A percentile compares a stretch with the other conserved stretches of the same genome.
phyloP scores from a whole-genome alignment of 1,140 invertebrate species.

The Armadillidium nasatum region DNA sequence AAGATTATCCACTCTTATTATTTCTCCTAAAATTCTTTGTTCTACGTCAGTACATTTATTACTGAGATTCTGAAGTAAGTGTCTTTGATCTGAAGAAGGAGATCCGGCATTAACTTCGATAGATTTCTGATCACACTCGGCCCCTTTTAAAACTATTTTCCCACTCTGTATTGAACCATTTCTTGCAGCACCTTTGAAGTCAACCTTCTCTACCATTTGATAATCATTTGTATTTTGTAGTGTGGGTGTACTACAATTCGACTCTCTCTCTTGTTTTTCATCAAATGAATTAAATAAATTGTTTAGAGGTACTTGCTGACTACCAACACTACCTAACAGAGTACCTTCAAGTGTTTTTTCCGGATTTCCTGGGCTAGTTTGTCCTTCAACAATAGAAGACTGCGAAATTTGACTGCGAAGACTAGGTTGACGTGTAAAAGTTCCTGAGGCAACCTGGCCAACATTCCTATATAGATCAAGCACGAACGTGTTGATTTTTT shows the following conservation, averaged over 20 bases:
- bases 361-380: constrained; percentile 19
- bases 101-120: not conserved
- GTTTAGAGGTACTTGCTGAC: not conserved
- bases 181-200: not conserved
- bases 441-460: constrained; percentile 34
- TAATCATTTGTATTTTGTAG: constrained; percentile 8
- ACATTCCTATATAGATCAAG: constrained; percentile 40
- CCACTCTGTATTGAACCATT: not conserved
- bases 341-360: constrained; percentile 26
- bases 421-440: constrained; percentile 41
- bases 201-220: not conserved
- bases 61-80: constrained; percentile 30
- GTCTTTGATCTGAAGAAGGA: constrained; percentile 18
- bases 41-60: constrained; percentile 43
- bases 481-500: constrained; percentile 39
- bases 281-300: not conserved
- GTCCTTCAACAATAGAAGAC: constrained; percentile 34
- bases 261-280: not conserved
- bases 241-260: not conserved
- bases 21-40: constrained; percentile 47
- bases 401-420: constrained; percentile 39
- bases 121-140: not conserved
- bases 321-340: not conserved
- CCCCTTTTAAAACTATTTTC: not conserved
- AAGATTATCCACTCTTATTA: constrained; percentile 37